Conservation (phyloP, 2,797 vertebrate species). For the Silurus aristotelis region DNA sequence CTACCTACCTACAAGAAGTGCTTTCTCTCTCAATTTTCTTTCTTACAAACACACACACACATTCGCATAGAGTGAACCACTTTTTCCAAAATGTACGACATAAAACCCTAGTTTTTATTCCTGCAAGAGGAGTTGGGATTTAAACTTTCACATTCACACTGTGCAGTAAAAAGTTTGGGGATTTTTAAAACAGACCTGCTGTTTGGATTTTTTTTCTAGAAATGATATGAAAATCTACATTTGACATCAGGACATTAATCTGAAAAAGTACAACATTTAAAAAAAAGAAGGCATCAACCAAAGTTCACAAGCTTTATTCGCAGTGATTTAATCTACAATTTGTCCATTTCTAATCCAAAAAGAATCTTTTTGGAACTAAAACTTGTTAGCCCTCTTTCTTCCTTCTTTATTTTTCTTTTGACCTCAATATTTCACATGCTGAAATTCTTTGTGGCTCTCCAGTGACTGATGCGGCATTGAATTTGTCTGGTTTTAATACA, state of each 20-base stretch:
- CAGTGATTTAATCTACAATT: constrained; percentile 29
- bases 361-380: constrained; percentile 7
- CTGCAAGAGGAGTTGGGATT: neutral
- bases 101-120: neutral
- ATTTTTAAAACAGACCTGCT: neutral
- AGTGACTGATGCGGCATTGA: constrained; percentile 74
- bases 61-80: neutral
- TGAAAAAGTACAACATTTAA: constrained; percentile 59
- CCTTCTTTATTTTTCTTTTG: constrained; percentile 69
- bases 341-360: constrained; percentile 55
- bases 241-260: constrained; percentile 48
- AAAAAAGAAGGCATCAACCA: constrained; percentile 37
- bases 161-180: neutral
- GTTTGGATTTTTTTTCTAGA: neutral
- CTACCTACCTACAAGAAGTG: too few relatives aligned
- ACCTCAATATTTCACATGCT: constrained; percentile 80
- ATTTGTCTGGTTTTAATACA: constrained; percentile 84
- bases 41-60: constrained; percentile 13
- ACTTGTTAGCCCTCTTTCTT: constrained; percentile 32
- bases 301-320: constrained; percentile 44
- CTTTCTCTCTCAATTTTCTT: constrained; percentile 28
- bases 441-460: constrained; percentile 77
- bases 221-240: constrained; percentile 44
- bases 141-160: neutral
- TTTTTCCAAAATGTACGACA: neutral